These are phyloP conservation scores for Rhopalosiphum maidis DNA, from an alignment of 1,140 invertebrate species.

Conservation along the genomic window DNA sequence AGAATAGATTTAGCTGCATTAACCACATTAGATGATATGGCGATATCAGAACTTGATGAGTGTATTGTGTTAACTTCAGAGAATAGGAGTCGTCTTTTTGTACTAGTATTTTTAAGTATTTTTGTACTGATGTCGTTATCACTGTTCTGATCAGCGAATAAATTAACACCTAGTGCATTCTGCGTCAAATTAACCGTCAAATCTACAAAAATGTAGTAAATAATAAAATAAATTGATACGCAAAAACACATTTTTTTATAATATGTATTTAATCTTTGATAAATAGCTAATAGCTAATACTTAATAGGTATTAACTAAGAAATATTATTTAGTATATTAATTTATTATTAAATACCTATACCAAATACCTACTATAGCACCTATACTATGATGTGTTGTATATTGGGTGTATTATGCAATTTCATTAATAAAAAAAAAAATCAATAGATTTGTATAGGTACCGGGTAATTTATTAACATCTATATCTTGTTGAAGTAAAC, in stretches of 20 bases:
- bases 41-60: neutral
- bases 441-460: neutral
- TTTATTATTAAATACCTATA: neutral
- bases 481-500: neutral
- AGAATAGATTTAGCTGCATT: neutral
- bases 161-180: neutral
- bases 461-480: slow-evolving; percentile 8
- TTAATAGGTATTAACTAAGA: neutral
- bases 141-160: neutral
- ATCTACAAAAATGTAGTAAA: neutral
- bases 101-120: neutral
- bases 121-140: neutral
- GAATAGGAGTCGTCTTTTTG: neutral
- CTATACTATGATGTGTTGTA: neutral
- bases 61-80: neutral
- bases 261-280: neutral
- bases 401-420: too few relatives aligned
- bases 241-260: neutral
- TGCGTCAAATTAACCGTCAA: neutral
- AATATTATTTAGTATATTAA: too few relatives aligned
- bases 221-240: neutral
- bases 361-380: neutral
- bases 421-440: neutral
- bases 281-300: neutral
- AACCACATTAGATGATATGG: neutral